Percentiles rank a stretch among this genome's conserved stretches.
Conservation (phyloP, 2,113 vertebrate species). For the Gallinago undulata region DNA sequence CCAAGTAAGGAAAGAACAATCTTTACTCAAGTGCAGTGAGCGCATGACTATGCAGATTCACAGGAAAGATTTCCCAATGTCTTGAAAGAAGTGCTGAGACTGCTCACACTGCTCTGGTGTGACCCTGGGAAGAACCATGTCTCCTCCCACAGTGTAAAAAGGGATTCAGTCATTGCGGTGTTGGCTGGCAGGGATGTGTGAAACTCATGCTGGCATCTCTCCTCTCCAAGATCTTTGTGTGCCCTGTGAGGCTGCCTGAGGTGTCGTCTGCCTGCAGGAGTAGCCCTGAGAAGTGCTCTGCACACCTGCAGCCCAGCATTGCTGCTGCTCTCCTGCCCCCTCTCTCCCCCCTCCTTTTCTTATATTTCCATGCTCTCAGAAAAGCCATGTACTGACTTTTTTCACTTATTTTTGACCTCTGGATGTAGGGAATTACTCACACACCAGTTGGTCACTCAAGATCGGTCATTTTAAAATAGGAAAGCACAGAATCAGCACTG, state of each 20-base stretch:
- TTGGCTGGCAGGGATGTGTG: background rate
- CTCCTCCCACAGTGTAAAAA: background rate
- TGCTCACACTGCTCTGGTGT: background rate
- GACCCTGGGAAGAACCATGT: background rate
- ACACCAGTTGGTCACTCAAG: background rate
- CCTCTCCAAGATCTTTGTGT: background rate
- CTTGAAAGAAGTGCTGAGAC: background rate
- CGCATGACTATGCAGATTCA: background rate
- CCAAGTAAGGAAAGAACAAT: background rate
- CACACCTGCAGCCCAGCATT: background rate
- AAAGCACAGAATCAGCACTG: background rate
- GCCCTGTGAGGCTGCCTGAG: accelerated
- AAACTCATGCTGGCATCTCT: background rate
- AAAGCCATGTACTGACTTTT: background rate
- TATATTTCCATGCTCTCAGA: accelerated
- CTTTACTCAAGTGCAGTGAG: background rate
- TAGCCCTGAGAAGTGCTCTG: background rate
- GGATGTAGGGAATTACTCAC: background rate
- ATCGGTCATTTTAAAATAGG: background rate
- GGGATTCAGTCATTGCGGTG: background rate
- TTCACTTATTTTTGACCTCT: background rate
- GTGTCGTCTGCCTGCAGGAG: accelerated
- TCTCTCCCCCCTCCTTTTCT: background rate
- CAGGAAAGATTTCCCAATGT: background rate
- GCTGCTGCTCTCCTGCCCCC: background rate